Evolutionary conservation across 2,113 vertebrate species (phyloP).

Genomic region (Malurus alboscapulatus): DNA sequence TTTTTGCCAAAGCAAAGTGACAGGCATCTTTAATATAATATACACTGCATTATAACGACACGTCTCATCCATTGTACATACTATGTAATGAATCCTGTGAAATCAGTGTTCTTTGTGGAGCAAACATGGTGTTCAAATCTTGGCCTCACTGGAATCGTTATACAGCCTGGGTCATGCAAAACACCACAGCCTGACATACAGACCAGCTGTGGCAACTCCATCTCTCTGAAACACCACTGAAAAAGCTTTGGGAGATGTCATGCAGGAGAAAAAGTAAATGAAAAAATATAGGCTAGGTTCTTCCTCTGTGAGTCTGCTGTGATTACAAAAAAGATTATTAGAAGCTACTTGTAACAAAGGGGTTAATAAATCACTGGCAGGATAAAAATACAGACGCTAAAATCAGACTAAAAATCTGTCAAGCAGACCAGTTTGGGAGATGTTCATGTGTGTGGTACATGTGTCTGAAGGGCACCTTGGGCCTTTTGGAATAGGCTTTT

Average conservation of each 20-base stretch:
- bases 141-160: background rate
- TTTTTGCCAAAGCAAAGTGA: constrained; percentile 9
- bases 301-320: background rate
- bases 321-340: background rate
- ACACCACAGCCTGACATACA: background rate
- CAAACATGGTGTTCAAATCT: background rate
- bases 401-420: background rate
- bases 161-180: background rate
- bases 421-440: background rate
- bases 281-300: background rate
- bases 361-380: background rate
- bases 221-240: background rate
- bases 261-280: background rate
- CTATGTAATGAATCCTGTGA: background rate
- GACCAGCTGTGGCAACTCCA: background rate
- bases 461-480: background rate
- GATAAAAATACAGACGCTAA: background rate
- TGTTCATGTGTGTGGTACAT: fast-evolving
- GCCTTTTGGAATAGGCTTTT: background rate
- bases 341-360: background rate
- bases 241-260: background rate
- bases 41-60: background rate
- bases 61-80: background rate
- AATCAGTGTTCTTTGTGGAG: background rate
- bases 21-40: background rate